These are phyloP conservation scores for Tetheella fluctuosa DNA, from an alignment of 2,888 invertebrate species.

Conservation along the genomic window DNA sequence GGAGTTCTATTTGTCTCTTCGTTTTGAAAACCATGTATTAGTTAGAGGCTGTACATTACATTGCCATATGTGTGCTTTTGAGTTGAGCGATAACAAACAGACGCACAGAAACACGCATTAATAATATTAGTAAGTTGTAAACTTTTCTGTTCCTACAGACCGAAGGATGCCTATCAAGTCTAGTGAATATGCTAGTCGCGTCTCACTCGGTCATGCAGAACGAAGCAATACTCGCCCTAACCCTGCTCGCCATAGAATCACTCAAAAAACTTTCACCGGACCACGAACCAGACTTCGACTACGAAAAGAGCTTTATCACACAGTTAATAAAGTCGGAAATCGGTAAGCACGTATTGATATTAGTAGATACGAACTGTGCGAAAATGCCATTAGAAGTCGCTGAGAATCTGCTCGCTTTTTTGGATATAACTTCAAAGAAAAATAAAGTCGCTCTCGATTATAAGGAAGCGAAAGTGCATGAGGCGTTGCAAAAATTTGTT, in stretches of 20 bases:
- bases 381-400: conserved; percentile 79
- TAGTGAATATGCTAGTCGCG: conserved; percentile 92
- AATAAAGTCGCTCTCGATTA: conserved; percentile 62
- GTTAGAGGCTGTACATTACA: too few species aligned
- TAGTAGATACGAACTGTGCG: conserved; percentile 76
- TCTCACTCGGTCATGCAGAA: conserved; percentile 95
- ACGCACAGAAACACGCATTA: too few species aligned
- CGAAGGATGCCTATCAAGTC: conserved; percentile 88
- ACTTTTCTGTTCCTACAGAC: conserved; percentile 62
- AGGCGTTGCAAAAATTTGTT: conserved; percentile 60
- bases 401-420: conserved; percentile 77
- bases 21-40: too few species aligned
- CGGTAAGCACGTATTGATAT: conserved; percentile 75
- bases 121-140: too few species aligned
- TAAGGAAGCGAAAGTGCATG: conserved; percentile 62
- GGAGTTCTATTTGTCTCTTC: too few species aligned
- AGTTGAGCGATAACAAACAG: too few species aligned
- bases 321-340: conserved; percentile 80
- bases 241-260: conserved; percentile 80
- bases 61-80: too few species aligned
- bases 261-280: conserved; percentile 47
- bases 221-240: conserved; percentile 90
- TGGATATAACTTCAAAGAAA: conserved; percentile 72
- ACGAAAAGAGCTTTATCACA: conserved; percentile 55
- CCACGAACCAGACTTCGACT: conserved; percentile 44